These are phyloP conservation scores for Metaphire vulgaris DNA, from an alignment of 1,140 invertebrate genomes.

Conservation along the genomic window DNA sequence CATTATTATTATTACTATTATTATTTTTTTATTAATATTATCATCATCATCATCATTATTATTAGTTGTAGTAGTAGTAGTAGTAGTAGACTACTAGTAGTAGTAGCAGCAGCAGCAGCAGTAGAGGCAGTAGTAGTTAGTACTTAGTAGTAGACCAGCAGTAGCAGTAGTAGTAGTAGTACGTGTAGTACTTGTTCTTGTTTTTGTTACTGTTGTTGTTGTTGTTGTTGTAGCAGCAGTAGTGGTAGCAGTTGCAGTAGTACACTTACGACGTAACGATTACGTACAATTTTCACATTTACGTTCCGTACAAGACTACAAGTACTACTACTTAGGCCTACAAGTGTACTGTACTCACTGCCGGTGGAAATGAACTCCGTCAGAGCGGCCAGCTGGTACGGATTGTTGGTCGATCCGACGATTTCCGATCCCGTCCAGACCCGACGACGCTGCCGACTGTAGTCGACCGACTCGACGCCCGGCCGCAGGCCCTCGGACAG, in stretches of 20 bases:
- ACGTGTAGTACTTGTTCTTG: background rate
- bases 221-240: background rate
- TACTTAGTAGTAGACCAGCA: too few relatives aligned
- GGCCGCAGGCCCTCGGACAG: background rate
- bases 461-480: background rate
- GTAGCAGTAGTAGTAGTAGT: constrained; percentile 2
- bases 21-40: background rate
- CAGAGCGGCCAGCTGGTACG: too few relatives aligned
- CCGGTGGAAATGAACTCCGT: too few relatives aligned
- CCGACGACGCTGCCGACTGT: background rate
- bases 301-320: too few relatives aligned
- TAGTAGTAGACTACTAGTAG: background rate
- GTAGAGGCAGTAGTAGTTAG: background rate
- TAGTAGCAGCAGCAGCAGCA: background rate
- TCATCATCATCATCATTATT: background rate
- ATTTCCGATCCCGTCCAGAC: background rate
- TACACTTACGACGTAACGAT: too few relatives aligned
- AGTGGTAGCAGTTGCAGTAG: background rate
- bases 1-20: too few relatives aligned
- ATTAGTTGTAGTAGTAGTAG: background rate
- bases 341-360: too few relatives aligned
- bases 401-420: background rate
- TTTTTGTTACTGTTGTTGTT: background rate
- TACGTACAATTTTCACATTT: too few relatives aligned
- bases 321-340: too few relatives aligned